Percentiles rank a stretch among this genome's conserved stretches.
Conservation (phyloP, 2,797 vertebrate species). For the Macropodus opercularis region DNA sequence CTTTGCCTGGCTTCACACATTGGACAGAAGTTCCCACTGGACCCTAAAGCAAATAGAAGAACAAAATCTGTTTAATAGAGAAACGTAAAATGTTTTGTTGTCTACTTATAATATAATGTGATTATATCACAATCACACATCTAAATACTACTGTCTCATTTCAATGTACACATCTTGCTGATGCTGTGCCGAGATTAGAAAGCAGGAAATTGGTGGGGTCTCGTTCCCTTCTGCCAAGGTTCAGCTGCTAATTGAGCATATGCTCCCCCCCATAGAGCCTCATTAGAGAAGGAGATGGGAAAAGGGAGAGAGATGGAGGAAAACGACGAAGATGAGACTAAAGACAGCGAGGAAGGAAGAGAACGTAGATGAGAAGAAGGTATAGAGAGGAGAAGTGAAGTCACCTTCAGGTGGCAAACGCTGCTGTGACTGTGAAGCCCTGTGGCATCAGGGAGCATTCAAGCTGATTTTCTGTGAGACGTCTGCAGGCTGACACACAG, state of each 20-base stretch:
- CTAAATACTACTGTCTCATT: constrained; percentile 3
- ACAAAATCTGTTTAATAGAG: neutral
- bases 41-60: neutral
- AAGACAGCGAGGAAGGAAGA: constrained; percentile 4
- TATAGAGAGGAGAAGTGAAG: constrained; percentile 12
- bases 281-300: constrained; percentile 37
- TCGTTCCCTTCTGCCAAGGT: constrained; percentile 52
- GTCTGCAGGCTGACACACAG: neutral
- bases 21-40: neutral
- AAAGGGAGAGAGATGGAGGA: neutral
- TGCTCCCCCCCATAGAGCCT: constrained; percentile 57
- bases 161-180: constrained; percentile 11
- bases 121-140: neutral
- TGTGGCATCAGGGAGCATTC: constrained; percentile 2
- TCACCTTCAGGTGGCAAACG: constrained; percentile 38
- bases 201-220: constrained; percentile 55
- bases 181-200: constrained; percentile 41
- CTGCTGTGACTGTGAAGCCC: constrained; percentile 19
- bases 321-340: constrained; percentile 13
- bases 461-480: neutral
- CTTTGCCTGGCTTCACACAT: neutral
- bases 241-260: constrained; percentile 64
- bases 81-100: neutral
- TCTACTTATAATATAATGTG: constrained; percentile 1
- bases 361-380: constrained; percentile 20